A percentile compares a stretch with the other conserved stretches of the same genome.
phyloP scores from a whole-genome alignment of 2,113 vertebrate species.

The Notothenia rossii region DNA sequence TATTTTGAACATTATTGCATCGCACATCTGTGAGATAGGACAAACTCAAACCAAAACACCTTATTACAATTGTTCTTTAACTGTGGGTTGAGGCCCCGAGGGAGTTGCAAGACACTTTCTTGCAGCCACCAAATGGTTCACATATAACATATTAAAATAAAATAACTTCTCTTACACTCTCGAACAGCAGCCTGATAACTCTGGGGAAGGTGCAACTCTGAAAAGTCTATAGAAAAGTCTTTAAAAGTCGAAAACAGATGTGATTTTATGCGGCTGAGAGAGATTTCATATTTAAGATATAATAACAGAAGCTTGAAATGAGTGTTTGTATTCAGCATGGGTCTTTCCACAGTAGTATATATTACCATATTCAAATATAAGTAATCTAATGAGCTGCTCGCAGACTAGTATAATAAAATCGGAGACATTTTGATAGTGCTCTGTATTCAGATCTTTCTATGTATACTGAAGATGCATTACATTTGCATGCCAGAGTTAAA shows the following conservation, averaged over 20 bases:
- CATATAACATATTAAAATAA: too few relatives aligned
- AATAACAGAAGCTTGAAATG: constrained; percentile 32
- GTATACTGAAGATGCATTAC: constrained; percentile 41
- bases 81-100: too few relatives aligned
- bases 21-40: constrained; percentile 32
- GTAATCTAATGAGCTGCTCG: constrained; percentile 37
- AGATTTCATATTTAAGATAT: constrained; percentile 36
- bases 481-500: constrained; percentile 34
- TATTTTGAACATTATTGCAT: constrained; percentile 43
- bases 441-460: constrained; percentile 18
- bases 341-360: constrained; percentile 1
- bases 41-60: constrained; percentile 38
- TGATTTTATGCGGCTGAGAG: background rate
- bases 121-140: too few relatives aligned
- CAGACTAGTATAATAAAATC: constrained; percentile 36
- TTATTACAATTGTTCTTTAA: background rate
- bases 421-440: constrained; percentile 18
- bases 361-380: constrained; percentile 42
- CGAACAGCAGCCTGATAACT: too few relatives aligned
- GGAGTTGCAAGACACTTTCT: too few relatives aligned
- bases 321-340: constrained; percentile 24
- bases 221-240: too few relatives aligned
- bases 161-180: too few relatives aligned
- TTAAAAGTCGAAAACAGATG: constrained; percentile 2
- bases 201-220: too few relatives aligned